Evolutionary conservation across 1,140 invertebrate species (phyloP), one percentile per base, ranked within the genome.

Genomic region (Drosophila gunungcola): DNA sequence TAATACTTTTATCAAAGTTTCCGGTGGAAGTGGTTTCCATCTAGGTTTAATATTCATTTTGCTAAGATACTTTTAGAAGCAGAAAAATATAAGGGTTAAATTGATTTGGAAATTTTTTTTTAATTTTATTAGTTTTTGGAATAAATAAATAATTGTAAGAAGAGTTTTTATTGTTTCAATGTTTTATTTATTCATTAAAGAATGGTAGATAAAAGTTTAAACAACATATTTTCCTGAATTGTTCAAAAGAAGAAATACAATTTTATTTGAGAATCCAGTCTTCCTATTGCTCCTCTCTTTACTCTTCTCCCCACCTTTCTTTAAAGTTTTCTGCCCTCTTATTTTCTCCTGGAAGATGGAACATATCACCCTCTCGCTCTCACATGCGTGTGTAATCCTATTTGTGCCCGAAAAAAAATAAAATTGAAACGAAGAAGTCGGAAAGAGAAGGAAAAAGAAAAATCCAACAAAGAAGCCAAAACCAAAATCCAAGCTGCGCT

Each of bases 401-500:
- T 88, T 89, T 84, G 73, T 69, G 70, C 75, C 80, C 65, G 76
- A 88, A 86, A 76, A 82, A 86, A 75, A 78, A 51, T 38, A 41
- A 73, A 73, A 63, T 29, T 48, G 72, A 52, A 39, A 64, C 32
- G n/a, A 46, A 61, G 10, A 41, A 45, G 27, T 32, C 29, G 29
- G 7, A 32, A 32, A 32, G 46, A 29, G 46, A 49, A 32, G 60
- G 73, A 72, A 29, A 67, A 83, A 79, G 82, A 82, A 80, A 83
- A 84, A 85, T 83, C 73, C 79, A 83, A 83, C 70, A 78, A 82
- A 84, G 76, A 80, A 75, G 76, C 72, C 72, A 36, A 58, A 72
- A 51, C 29, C 29, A 32, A 62, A 51, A 51, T 51, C n/a, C 48
- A 51, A 51, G 67, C 77, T 67, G 61, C 48, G 67, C 74, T 77